phyloP scores from a whole-genome alignment of 2,888 invertebrate species.

The Diaperis boleti region DNA sequence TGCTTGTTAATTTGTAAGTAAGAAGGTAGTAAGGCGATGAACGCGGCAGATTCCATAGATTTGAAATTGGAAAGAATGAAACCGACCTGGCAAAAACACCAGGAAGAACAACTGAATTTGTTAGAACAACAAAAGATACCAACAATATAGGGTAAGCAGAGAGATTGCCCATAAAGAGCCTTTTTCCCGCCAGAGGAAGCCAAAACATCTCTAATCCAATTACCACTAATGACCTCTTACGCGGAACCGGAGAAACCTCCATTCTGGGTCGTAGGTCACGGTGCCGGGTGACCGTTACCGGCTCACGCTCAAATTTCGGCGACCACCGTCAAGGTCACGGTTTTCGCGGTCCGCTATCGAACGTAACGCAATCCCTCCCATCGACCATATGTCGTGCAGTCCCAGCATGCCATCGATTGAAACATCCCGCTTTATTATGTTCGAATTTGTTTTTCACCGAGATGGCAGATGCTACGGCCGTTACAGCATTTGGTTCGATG shows the following conservation, averaged over 20 bases:
- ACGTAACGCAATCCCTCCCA: slow-evolving; percentile 40
- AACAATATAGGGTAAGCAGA: no score
- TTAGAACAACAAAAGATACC: no score
- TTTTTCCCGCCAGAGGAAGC: no score
- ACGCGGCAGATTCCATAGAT: no score
- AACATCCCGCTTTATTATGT: slow-evolving; percentile 31
- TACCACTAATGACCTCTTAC: slow-evolving; percentile 1
- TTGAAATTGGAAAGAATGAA: no score
- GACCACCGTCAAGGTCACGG: slow-evolving; percentile 13
- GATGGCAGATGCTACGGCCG: slow-evolving; percentile 41
- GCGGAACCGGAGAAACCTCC: not conserved
- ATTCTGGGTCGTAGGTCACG: slow-evolving; percentile 21
- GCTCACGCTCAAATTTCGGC: not conserved
- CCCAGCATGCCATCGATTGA: slow-evolving; percentile 41
- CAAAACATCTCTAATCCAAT: not conserved
- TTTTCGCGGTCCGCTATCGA: slow-evolving; percentile 17
- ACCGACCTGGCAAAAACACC: no score
- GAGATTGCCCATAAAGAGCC: no score
- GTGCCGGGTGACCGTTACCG: slow-evolving; percentile 30
- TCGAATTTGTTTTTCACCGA: slow-evolving; percentile 36
- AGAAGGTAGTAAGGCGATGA: no score
- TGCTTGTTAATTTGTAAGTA: no score
- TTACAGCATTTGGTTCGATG: slow-evolving; percentile 43
- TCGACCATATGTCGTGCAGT: slow-evolving; percentile 43
- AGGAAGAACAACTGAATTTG: no score